Percentiles rank a stretch among this genome's conserved stretches.
Evolutionary conservation across 2,113 vertebrate species (phyloP).

Genomic region (Anoura caudifer): DNA sequence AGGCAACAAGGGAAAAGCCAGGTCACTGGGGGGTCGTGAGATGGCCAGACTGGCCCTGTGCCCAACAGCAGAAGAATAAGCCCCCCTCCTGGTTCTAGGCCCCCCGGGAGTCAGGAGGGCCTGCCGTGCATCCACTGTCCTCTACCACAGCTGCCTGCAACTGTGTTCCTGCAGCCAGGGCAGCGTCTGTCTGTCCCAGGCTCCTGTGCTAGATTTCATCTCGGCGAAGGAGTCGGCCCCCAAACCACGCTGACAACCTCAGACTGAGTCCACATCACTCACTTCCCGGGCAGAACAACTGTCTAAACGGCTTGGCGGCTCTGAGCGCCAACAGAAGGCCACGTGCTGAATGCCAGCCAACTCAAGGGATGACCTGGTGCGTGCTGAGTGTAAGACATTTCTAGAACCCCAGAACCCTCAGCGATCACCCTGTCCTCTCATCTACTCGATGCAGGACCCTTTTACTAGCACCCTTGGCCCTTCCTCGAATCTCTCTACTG

Average conservation of each 20-base stretch:
- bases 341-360: not conserved
- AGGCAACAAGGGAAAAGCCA: fast-evolving
- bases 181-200: not conserved
- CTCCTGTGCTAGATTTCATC: not conserved
- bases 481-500: not conserved
- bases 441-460: too few species aligned
- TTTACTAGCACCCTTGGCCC: not conserved
- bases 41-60: fast-evolving
- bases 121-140: not conserved
- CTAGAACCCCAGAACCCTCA: not conserved
- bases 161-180: not conserved
- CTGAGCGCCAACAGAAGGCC: not conserved
- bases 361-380: not conserved
- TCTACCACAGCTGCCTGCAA: fast-evolving
- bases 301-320: not conserved
- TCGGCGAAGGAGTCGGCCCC: not conserved
- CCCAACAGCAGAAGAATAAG: not conserved
- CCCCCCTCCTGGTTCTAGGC: not conserved
- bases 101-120: not conserved
- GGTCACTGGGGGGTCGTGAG: not conserved
- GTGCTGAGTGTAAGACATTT: not conserved
- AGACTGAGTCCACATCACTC: not conserved
- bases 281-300: not conserved
- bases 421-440: not conserved
- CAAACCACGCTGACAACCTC: not conserved